A percentile compares a stretch with the other conserved stretches of the same genome.
Evolutionary conservation across 2,113 vertebrate species (phyloP).

Genomic region (Puffinus mauretanicus): DNA sequence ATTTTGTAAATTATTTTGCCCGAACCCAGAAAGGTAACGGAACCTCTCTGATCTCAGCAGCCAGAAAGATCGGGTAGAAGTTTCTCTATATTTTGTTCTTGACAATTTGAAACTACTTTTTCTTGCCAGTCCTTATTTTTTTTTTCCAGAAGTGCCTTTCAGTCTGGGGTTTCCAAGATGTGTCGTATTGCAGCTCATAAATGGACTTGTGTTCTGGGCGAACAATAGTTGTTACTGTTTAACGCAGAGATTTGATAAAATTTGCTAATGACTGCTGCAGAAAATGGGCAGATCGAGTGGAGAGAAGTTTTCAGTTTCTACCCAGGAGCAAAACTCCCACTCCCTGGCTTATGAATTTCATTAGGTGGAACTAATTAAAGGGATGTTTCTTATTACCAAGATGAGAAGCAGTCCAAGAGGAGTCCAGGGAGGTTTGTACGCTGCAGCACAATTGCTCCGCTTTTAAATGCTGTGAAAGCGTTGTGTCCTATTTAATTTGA

Average conservation of each 20-base stretch:
- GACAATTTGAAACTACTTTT: slow-evolving; percentile 32
- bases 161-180: slow-evolving; percentile 40
- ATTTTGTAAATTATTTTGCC: neutral
- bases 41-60: neutral
- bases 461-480: neutral
- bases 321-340: slow-evolving; percentile 56
- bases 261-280: slow-evolving; percentile 46
- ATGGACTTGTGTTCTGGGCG: slow-evolving; percentile 54
- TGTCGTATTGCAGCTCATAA: slow-evolving; percentile 62
- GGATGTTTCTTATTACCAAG: slow-evolving; percentile 30
- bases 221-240: slow-evolving; percentile 67
- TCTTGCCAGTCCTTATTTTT: slow-evolving; percentile 4
- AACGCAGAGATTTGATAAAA: slow-evolving; percentile 56
- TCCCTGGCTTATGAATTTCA: slow-evolving; percentile 60
- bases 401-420: slow-evolving; percentile 30
- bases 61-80: neutral
- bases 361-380: slow-evolving; percentile 68
- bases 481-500: slow-evolving; percentile 33
- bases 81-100: slow-evolving; percentile 22
- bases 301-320: slow-evolving; percentile 45
- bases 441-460: neutral
- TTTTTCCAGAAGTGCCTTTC: slow-evolving; percentile 18
- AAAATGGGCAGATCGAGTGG: slow-evolving; percentile 43
- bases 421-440: neutral
- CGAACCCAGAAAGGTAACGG: neutral